Base-by-base conservation (phyloP, 2,797 vertebrate species). In the Gallirallus australis region DNA sequence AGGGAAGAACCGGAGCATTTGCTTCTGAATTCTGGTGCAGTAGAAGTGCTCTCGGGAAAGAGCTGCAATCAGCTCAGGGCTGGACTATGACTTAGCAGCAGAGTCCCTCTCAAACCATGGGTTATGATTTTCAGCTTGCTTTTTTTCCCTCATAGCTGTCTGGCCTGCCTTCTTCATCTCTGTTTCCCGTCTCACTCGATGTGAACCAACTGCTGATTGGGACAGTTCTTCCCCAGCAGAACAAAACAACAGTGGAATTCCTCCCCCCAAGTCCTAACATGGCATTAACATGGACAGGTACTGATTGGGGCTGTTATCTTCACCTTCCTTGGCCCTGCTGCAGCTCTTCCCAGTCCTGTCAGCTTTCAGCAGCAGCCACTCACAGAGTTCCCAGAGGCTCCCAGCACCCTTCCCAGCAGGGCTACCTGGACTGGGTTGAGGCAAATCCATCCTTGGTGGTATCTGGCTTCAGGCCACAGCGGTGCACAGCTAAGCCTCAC, bases 331-430 rank as follows among this genome's bases (percentile, higher is more conserved):
- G 48, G 27, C 42, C 45, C 31, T 2, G 5, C 7, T 40, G 35
- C 23, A 4, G 24, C 42, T 64, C 60, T 70, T 56, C n/a, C 37
- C 40, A 9, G 40, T 30, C 66, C 54, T 6, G 1, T 4, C 45
- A 6, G 56, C 30, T 68, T 21, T 30, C 72, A 19, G 47, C 6
- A 0, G 60, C 18, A 76, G 68, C 64, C 42, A 2, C 54, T 37
- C 3, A 0, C 28, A 2, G 5, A 0, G 14, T 6, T 24, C 42
- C 48, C 35, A 2, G 48, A 1, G 73, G 37, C 70, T 57, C 39
- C 0, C 1, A 3, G 35, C 7, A 45, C 16, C 79, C 52, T 50
- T 40, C 35, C 75, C 25, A 0, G 45, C 47, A 37, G 75, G 61
- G 28, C 4, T 37, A 47, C 23, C 40, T 64, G 3, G 60, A n/a